phyloP scores from a whole-genome alignment of 1,140 invertebrate species.

The Sycobia sp. region DNA sequence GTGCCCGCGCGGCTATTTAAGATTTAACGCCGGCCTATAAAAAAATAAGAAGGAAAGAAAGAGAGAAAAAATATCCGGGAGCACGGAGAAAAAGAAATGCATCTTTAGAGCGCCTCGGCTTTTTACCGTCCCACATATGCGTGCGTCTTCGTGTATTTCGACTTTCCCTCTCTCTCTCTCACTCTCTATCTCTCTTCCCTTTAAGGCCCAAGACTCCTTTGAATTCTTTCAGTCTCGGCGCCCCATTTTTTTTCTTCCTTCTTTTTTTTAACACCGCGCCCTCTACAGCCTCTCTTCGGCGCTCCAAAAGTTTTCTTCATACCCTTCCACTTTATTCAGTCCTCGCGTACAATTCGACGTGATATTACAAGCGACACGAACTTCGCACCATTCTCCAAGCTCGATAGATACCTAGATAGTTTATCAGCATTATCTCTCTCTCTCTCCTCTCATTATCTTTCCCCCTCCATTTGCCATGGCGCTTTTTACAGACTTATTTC shows the following conservation, averaged over 20 bases:
- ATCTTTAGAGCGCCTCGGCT: too few relatives aligned
- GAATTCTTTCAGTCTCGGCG: neutral
- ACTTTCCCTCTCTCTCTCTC: neutral
- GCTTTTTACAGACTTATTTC: too few relatives aligned
- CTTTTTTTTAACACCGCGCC: neutral
- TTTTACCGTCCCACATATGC: neutral
- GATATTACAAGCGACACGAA: too few relatives aligned
- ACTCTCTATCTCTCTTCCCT: neutral
- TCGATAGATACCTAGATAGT: too few relatives aligned
- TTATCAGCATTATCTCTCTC: neutral
- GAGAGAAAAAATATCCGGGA: neutral
- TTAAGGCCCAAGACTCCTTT: constrained; percentile 6
- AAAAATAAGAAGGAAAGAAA: neutral
- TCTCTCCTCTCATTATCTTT: neutral
- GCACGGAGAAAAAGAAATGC: too few relatives aligned
- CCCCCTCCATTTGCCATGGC: neutral
- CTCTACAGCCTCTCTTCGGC: neutral
- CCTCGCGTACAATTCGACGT: too few relatives aligned
- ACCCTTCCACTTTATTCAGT: too few relatives aligned
- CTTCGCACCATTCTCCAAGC: too few relatives aligned
- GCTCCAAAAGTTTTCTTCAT: too few relatives aligned
- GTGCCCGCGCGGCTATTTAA: constrained; percentile 15
- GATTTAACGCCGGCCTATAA: constrained; percentile 9
- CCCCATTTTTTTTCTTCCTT: too few relatives aligned
- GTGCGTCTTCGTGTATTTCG: too few relatives aligned